These are phyloP conservation scores for Polydrusus pterygomalis DNA, from an alignment of 2,888 invertebrate genomes.

Conservation along the genomic window DNA sequence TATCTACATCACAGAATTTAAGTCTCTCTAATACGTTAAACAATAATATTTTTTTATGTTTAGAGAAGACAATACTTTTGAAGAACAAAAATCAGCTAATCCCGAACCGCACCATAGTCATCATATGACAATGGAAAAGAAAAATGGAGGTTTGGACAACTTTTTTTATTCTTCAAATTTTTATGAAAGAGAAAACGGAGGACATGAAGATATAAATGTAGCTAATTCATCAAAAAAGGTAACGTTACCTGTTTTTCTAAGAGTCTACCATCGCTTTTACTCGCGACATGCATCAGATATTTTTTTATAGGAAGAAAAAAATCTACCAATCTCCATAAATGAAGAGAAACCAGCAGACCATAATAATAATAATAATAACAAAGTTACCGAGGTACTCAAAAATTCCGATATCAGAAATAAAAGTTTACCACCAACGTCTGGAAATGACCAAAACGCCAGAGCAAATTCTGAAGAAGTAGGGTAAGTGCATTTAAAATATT, in stretches of 20 bases:
- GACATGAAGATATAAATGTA: too few species aligned
- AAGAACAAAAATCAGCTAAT: constrained; percentile 2
- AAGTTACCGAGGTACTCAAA: not conserved
- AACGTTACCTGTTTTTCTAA: not conserved
- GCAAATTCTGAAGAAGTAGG: constrained; percentile 19
- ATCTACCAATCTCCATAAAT: not conserved
- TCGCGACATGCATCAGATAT: not conserved
- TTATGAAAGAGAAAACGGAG: not conserved
- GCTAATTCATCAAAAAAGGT: not conserved
- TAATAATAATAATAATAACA: not conserved
- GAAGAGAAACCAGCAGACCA: not conserved
- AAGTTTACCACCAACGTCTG: not conserved
- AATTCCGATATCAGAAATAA: not conserved
- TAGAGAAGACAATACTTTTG: not conserved
- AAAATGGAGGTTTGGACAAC: not conserved
- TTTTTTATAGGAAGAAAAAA: not conserved
- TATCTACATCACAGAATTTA: too few species aligned
- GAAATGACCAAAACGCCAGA: not conserved
- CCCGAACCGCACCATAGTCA: not conserved
- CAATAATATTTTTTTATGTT: too few species aligned
- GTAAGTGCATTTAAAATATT: not conserved
- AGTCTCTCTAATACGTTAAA: too few species aligned
- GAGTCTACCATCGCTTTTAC: too few species aligned
- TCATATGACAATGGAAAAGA: not conserved
- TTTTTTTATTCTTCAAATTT: constrained; percentile 20